phyloP scores from a whole-genome alignment of 2,113 vertebrate genomes.

The Perca fluviatilis region DNA sequence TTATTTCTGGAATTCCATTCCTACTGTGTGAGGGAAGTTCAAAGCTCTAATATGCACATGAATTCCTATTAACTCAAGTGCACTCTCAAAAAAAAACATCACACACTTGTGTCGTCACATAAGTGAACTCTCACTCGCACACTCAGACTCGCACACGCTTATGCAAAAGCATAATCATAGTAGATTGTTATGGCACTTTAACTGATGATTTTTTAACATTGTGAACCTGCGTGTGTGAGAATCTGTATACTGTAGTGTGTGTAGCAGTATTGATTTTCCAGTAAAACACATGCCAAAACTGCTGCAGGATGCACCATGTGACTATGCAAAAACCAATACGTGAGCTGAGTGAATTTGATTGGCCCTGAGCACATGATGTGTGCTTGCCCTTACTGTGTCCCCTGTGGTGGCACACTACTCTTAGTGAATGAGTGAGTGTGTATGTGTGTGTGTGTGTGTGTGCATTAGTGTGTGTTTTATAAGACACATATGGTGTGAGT shows the following conservation, averaged over 20 bases:
- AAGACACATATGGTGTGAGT: slow-evolving; percentile 35
- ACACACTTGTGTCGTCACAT: slow-evolving; percentile 15
- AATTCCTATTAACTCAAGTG: slow-evolving; percentile 54
- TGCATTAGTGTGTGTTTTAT: slow-evolving; percentile 28
- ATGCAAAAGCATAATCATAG: slow-evolving; percentile 8
- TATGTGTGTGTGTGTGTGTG: slow-evolving; percentile 12
- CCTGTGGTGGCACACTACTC: slow-evolving; percentile 36
- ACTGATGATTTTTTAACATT: slow-evolving; percentile 26
- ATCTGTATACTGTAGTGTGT: not conserved
- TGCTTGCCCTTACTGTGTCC: slow-evolving; percentile 69
- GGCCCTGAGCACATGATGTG: slow-evolving; percentile 48
- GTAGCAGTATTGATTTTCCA: slow-evolving; percentile 56
- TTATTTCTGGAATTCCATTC: no score
- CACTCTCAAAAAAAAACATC: slow-evolving; percentile 30
- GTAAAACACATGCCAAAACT: slow-evolving; percentile 50
- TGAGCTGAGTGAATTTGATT: slow-evolving; percentile 38
- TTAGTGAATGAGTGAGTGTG: slow-evolving; percentile 23
- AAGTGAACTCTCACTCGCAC: slow-evolving; percentile 22
- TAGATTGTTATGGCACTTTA: slow-evolving; percentile 11
- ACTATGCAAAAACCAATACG: slow-evolving; percentile 47
- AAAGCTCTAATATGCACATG: slow-evolving; percentile 40
- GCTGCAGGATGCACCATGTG: slow-evolving; percentile 66
- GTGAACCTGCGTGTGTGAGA: not conserved
- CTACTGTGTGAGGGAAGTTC: not conserved
- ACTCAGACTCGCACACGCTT: not conserved